Conservation (phyloP, 2,797 vertebrate genomes). For the Chelonia mydas region DNA sequence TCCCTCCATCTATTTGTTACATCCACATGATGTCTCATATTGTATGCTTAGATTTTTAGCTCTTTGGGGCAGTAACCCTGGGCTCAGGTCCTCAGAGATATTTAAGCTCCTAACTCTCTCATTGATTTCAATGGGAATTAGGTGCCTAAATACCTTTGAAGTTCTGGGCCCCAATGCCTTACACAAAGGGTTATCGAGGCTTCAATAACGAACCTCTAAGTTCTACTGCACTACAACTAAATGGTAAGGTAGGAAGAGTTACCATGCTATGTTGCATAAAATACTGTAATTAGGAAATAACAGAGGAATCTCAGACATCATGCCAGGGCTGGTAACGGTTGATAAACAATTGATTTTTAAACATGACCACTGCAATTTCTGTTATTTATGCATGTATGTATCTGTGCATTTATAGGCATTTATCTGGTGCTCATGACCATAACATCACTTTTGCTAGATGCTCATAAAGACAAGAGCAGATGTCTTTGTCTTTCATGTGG, state of each 20-base stretch:
- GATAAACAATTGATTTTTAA: background rate
- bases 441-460: background rate
- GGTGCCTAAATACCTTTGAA: background rate
- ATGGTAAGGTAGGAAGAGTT: background rate
- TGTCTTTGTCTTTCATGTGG: background rate
- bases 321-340: background rate
- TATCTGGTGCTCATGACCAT: background rate
- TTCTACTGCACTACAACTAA: background rate
- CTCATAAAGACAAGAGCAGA: background rate
- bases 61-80: background rate
- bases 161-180: background rate
- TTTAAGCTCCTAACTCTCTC: background rate
- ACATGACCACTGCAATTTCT: background rate
- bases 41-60: fast-evolving
- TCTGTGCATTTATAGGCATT: background rate
- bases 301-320: background rate
- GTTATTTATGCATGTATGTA: background rate
- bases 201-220: background rate
- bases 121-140: background rate
- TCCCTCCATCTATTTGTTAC: background rate
- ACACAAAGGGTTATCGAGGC: background rate
- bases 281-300: background rate
- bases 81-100: background rate
- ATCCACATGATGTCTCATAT: background rate
- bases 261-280: background rate